Percentiles rank a stretch among this genome's conserved stretches.
These are phyloP conservation scores for Microchrysa polita DNA, from an alignment of 2,888 invertebrate species.

Conservation along the genomic window DNA sequence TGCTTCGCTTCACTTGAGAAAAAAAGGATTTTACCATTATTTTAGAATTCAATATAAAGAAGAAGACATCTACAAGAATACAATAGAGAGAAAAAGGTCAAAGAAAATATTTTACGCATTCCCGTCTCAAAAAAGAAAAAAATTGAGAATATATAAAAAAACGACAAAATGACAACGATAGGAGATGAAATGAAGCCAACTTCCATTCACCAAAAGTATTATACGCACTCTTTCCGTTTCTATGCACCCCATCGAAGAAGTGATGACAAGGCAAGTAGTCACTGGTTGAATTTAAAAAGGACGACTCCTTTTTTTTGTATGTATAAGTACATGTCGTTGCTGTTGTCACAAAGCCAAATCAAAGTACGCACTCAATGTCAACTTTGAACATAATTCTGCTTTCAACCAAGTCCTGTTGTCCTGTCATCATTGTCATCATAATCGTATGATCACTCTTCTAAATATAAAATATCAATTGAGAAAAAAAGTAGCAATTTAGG, in stretches of 20 bases:
- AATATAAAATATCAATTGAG: too few species aligned
- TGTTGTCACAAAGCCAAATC: neutral
- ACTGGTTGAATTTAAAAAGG: conserved; percentile 6
- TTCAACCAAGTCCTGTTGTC: neutral
- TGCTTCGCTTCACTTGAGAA: too few species aligned
- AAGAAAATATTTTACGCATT: conserved; percentile 26
- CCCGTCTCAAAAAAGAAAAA: neutral
- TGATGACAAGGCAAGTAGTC: conserved; percentile 21
- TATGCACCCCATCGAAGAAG: too few species aligned
- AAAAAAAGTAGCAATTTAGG: too few species aligned
- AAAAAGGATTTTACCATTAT: too few species aligned
- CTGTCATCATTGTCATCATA: too few species aligned
- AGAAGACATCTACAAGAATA: neutral
- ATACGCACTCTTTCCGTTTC: conserved; percentile 3
- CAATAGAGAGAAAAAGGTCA: conserved; percentile 9
- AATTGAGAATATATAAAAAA: neutral
- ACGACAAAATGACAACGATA: neutral
- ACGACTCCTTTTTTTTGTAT: neutral
- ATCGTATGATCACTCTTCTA: too few species aligned
- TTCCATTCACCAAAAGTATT: conserved; percentile 1
- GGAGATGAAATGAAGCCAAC: neutral
- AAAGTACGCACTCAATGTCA: conserved; percentile 12
- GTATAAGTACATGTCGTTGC: too few species aligned
- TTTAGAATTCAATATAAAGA: too few species aligned
- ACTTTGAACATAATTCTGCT: conserved; percentile 16